Evolutionary conservation across 2,797 vertebrate species (phyloP), one percentile per base, ranked within the genome.

Genomic region (Coranthus polyacanthus): DNA sequence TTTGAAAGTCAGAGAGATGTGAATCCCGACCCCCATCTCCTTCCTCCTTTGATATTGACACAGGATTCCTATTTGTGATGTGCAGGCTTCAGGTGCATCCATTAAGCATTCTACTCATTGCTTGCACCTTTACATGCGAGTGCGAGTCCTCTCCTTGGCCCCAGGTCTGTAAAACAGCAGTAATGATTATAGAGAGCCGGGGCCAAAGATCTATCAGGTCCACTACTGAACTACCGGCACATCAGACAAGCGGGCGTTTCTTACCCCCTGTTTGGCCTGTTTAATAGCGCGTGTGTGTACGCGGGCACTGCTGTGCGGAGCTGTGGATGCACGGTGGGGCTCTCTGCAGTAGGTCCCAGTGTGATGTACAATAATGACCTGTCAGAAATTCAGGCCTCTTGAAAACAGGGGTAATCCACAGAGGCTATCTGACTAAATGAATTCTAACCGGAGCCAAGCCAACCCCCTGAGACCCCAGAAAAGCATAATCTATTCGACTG

Each of bases 321-420:
- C 49, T 34, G 68, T 16, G 52, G 53, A 38, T 32, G 56, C 65
- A n/a, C 1, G 68, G 72, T 26, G 68, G 68, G 57, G 36, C 70
- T 85, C 82, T 55, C 82, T 59, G 76, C 84, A 81, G 87, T 85
- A 46, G 83, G 79, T 88, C 93, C 86, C 94, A 90, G 94, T 91
- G 72, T 90, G 95, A 93, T 83, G 81, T 50, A 77, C 88, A 90
- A 91, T 95, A 96, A 96, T 95, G 94, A 96, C 93, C 94, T 95
- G 95, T 93, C 94, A 95, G 91, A 89, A 91, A 93, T 79, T 87
- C 85, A 90, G 90, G 79, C 88, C 81, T 84, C 87, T n/a, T 88
- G 80, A 90, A 92, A 91, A 94, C 78, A 90, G 84, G 91, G 88
- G 91, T 95, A 91, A 92, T 92, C 94, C 94, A 88, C 86, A 82